Base-by-base conservation (phyloP, 2,888 invertebrate genomes). In the Notodonta ziczac region DNA sequence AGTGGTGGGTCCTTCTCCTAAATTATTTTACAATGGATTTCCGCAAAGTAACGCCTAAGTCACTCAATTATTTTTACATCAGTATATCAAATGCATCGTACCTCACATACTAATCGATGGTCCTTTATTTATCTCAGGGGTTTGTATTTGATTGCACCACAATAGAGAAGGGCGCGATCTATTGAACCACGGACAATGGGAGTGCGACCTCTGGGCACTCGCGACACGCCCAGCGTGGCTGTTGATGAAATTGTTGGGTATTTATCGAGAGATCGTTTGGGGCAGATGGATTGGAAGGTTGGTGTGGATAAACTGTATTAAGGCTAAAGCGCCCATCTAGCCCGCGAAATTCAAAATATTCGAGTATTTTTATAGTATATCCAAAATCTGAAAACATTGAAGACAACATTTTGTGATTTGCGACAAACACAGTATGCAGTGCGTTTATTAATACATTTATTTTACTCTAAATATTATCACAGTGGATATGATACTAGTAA, bases 121-220 rank as follows among this genome's bases (percentile, higher is more conserved):
- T n/a, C n/a, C 46, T 1, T n/a, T 46, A 46, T 46, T 46, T n/a
- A 46, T n/a, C 13, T 2, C n/a, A 46, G n/a, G 13, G 13, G 13
- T n/a, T 46, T 46, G 46, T 46, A 46, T 46, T 46, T 46, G 46
- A 46, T 46, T 46, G n/a, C 46, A 46, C 13, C 13, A 46, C n/a
- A 46, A 46, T 46, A 46, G n/a, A n/a, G 46, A n/a, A n/a, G 46
- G 46, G 46, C n/a, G 46, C n/a, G 46, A 5, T n/a, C 46, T 46
- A 46, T 44, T 44, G 44, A 0, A 12, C 13, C n/a, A 4, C 5
- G n/a, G 46, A 46, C 46, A 46, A n/a, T 46, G 7, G n/a, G 13
- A 46, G 46, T 5, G 10, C 5, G n/a, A 46, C 46, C 46, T 3
- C 46, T 46, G 46, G 46, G 4, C n/a, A 5, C n/a, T 46, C 46